Evolutionary conservation across 2,113 vertebrate genomes (phyloP).

Genomic region (Osmerus mordax): DNA sequence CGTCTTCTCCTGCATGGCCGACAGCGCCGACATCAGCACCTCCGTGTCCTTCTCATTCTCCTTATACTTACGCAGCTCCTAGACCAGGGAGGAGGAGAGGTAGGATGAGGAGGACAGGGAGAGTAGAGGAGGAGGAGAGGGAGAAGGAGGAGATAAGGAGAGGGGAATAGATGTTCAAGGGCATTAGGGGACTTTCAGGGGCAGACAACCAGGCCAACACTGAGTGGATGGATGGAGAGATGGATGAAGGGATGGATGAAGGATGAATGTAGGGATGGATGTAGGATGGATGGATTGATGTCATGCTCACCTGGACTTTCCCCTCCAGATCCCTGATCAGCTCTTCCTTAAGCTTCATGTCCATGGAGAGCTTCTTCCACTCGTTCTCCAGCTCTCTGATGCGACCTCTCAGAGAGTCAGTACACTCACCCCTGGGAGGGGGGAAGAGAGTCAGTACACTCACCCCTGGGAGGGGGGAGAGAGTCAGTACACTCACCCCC

Average conservation of each 20-base stretch:
- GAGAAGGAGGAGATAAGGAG: background rate
- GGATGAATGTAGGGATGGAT: too few relatives aligned
- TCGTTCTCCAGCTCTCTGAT: conserved; percentile 94
- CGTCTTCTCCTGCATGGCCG: conserved; percentile 99
- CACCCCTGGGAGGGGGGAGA: conserved; percentile 71
- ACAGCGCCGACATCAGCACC: conserved; percentile 96
- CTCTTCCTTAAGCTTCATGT: conserved; percentile 94
- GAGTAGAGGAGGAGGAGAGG: background rate
- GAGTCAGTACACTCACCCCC: background rate
- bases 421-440: conserved; percentile 85
- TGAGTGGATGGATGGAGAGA: too few relatives aligned
- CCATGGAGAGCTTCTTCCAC: conserved; percentile 92
- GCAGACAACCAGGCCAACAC: too few relatives aligned
- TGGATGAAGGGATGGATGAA: too few relatives aligned
- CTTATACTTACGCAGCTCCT: conserved; percentile 96
- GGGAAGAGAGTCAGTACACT: background rate
- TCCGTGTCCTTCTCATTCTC: conserved; percentile 98
- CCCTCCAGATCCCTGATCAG: conserved; percentile 92
- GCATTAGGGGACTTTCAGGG: too few relatives aligned
- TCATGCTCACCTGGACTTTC: conserved; percentile 84
- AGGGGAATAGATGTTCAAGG: too few relatives aligned
- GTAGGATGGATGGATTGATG: background rate
- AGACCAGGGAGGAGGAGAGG: background rate
- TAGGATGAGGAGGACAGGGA: background rate
- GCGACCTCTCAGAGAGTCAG: conserved; percentile 84